Base-by-base conservation (phyloP, 2,888 invertebrate genomes). In the Willowsia nigromaculata region DNA sequence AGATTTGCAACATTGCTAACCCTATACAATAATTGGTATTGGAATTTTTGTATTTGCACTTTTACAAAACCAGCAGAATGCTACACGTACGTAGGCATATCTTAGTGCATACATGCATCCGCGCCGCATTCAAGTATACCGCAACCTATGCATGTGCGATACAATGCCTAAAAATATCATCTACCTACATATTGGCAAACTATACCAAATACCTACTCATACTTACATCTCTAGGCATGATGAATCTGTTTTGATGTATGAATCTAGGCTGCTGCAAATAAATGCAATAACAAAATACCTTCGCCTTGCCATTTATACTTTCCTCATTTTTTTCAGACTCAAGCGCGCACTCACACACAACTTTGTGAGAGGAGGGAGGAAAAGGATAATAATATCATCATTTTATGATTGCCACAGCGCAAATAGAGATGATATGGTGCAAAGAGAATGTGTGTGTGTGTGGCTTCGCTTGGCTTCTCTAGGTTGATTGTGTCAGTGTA, bases 221-320 rank as follows among this genome's bases (percentile, higher is more conserved):
- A 37, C 37, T 1, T n/a, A 68, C 18, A 11, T 33, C 11, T 4
- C 1, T 40, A 25, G 1, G 59, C 25, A 37, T 37, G 9, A 9
- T 7, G 27, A 27, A 59, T 53, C 37, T 62, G 27, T 22, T 6
- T 22, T n/a, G 59, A 1, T 68, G 74, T 27, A 84, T 74, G 43
- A 74, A 86, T 86, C 30, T 86, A 65, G 76, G 82, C 50, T 88
- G 88, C 88, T 76, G 76, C 76, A 76, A 76, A 76, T 76, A 88
- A 87, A 88, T 88, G 88, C 88, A 88, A 82, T 86, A 86, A 76
- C 27, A 68, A 53, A 80, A 86, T 82, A 76, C 88, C 88, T 88
- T 88, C 88, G 74, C 74, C 88, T 88, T 88, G 88, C 88, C 82
- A 88, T 82, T 88, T 88, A 62, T 30, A 15, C 22, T 22, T 71